Base-by-base conservation (phyloP, 1,140 invertebrate species). In the Himalopsyche phryganea region DNA sequence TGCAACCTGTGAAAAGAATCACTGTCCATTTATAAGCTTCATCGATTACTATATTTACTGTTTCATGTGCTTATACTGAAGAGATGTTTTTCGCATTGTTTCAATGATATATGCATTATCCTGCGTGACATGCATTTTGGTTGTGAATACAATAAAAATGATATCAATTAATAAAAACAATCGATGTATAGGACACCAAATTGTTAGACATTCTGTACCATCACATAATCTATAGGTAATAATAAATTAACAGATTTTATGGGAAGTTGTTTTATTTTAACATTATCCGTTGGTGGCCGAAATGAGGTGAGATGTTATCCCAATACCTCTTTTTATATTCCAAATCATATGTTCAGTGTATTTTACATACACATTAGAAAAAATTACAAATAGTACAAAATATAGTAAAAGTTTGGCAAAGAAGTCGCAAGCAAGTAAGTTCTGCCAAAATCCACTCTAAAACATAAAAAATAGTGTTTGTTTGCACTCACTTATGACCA, bases 111-210 rank as follows among this genome's bases (percentile, higher is more conserved):
- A 11, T 48, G 50, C 32, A 19, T 58, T 50, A 42, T 46, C 49
- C 14, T 63, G 48, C 49, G 36, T 56, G 49, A 55, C 41, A 47
- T 58, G 61, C 41, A 40, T 58, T 58, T 63, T 54, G 51, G 55
- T 58, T 58, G 55, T 63, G 55, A 58, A 55, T 61, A 61, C 40
- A 51, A 19, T 54, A 55, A 50, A 45, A 54, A 35, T 59, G 45
- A 58, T 63, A 62, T 62, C 50, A 53, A 51, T 57, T 60, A 60
- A 50, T 38, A 48, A 50, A 47, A 58, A 23, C 56, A 36, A 63
- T 59, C 56, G 52, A 63, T 63, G 61, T 63, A 63, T 63, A 63
- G 61, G 40, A 63, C 56, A 63, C 47, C 61, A 63, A 63, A 49
- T 52, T 44, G 36, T 51, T 58, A 58, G 57, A 52, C 41, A 50